Evolutionary conservation across 1,140 invertebrate genomes (phyloP).

Genomic region (Camponotus vicinus): DNA sequence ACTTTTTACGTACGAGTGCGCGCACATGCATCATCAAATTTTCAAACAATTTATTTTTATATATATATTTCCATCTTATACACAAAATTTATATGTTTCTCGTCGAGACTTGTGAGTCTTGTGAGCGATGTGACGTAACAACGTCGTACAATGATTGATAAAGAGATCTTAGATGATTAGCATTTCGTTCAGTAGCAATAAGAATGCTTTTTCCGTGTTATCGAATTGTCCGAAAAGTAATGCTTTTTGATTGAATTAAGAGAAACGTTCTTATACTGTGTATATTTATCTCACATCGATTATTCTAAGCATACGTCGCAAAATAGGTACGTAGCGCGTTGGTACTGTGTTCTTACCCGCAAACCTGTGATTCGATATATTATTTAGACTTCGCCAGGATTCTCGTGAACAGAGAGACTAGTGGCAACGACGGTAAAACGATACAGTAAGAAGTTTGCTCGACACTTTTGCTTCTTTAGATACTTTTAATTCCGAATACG

Average conservation of each 20-base stretch:
- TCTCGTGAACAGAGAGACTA: constrained; percentile 8
- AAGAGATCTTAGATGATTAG: constrained; percentile 48
- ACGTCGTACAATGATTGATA: constrained; percentile 40
- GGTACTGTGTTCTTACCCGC: constrained; percentile 64
- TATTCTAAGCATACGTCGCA: constrained; percentile 55
- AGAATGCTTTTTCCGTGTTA: constrained; percentile 54
- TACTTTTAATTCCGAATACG: background rate
- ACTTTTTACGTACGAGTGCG: constrained; percentile 5
- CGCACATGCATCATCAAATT: constrained; percentile 21
- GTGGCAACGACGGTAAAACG: constrained; percentile 34
- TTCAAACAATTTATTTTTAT: constrained; percentile 52
- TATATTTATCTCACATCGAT: constrained; percentile 36
- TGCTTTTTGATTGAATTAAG: constrained; percentile 55
- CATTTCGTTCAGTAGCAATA: constrained; percentile 55
- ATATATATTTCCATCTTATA: constrained; percentile 37
- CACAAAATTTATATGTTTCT: constrained; percentile 56
- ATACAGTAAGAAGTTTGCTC: background rate
- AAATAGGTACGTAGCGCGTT: constrained; percentile 63
- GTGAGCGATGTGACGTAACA: constrained; percentile 64
- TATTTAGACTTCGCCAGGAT: background rate
- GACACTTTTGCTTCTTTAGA: background rate
- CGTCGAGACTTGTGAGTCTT: constrained; percentile 63
- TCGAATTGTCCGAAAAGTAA: constrained; percentile 49
- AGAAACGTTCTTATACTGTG: constrained; percentile 49
- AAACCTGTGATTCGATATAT: constrained; percentile 44